Base-by-base conservation (phyloP, 2,797 vertebrate species). In the Amniataba percoides region DNA sequence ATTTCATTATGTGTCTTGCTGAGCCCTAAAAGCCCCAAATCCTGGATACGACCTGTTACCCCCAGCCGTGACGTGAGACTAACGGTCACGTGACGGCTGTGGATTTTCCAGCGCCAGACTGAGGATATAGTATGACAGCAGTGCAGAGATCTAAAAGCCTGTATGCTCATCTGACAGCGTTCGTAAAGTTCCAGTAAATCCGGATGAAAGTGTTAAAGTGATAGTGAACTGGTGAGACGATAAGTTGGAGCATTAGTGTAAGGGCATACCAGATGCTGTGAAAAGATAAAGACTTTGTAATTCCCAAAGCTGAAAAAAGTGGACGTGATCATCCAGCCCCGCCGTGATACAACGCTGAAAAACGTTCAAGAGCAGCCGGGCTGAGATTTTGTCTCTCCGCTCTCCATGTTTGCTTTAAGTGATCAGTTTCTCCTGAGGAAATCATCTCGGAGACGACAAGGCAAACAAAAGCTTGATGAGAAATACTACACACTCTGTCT, bases 391-490 rank as follows among this genome's bases (percentile, higher is more conserved):
- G 3, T 55, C 62, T 72, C 75, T 49, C 7, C 14, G 23, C 66
- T 72, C 76, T 69, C 49, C 55, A 43, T 66, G 74, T 84, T 86
- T 80, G 73, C 74, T 85, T 63, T 42, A 67, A 79, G 67, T 78
- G 43, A 90, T 87, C 57, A 49, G 42, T 65, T 86, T 80, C 62
- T 79, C 39, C 58, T 23, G 66, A 56, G 77, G 45, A 81, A 87
- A 73, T 79, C 0, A 81, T 72, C 77, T 72, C 19, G 10, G 69
- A 65, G 73, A 75, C 42, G 77, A 76, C 74, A 67, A 80, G 53
- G 66, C 77, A 86, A 90, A 91, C 66, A 86, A 77, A 85, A 62
- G 73, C 84, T 68, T 72, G 73, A 87, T 90, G 73, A 84, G 81
- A 82, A 86, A 83, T 75, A 57, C 49, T 21, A 71, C 77, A 65